Base-by-base conservation (phyloP, 2,797 vertebrate genomes). In the Pelochelys cantorii region DNA sequence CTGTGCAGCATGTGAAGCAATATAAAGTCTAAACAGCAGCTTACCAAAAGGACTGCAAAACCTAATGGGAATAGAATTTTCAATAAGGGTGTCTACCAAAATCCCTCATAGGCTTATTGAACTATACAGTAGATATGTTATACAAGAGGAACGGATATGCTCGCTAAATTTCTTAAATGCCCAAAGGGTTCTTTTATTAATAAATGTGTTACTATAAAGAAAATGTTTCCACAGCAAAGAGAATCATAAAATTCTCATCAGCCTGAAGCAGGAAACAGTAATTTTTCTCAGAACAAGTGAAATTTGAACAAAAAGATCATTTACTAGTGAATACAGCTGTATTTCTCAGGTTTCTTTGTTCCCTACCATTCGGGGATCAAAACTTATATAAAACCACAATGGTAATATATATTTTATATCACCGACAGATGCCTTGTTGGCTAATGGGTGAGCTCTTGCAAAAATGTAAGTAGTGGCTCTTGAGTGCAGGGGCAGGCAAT, bases 221-320 rank as follows among this genome's bases (percentile, higher is more conserved):
- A 77, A 29, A 77, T 85, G 11, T 17, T 14, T 54, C 56, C n/a
- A 27, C 55, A 90, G 29, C 53, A 79, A 14, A 65, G 42, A 2
- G 17, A 91, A 92, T 62, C 68, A 84, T 23, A 74, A 22, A 87
- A 89, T 1, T 77, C 74, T 75, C 77, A n/a, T 27, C 77, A 86
- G 42, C 25, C 8, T 7, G 11, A 93, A 90, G 59, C 5, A 78
- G 90, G 55, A 17, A 65, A 71, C 13, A 59, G n/a, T 29, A 71
- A 65, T 62, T 27, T 93, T 78, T 83, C 55, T n/a, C 27, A 29
- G 56, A 23, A 84, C 27, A 93, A 92, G 12, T 5, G 86, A 85
- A 93, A 86, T 48, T 82, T 29, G 68, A 87, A 92, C 23, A 29
- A 78, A 88, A 93, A 7, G 9, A 68, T 75, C 37, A 48, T 75